Evolutionary conservation across 1,140 invertebrate species (phyloP).

Genomic region (Choristoneura fumiferana): DNA sequence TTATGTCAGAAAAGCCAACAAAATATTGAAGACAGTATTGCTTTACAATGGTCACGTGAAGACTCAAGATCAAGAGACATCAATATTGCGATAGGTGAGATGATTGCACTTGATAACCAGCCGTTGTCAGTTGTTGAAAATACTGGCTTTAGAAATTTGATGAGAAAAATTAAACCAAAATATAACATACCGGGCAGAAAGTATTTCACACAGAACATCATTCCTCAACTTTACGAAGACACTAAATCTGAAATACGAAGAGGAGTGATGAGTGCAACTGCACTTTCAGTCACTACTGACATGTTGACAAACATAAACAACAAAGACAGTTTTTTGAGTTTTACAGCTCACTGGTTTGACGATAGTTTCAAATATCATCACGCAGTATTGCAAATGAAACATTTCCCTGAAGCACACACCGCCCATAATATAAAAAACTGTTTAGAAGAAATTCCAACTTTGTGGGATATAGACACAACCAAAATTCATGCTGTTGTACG

Average conservation of each 20-base stretch:
- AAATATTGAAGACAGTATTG: conserved; percentile 31
- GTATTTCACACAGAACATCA: conserved; percentile 34
- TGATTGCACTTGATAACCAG: conserved; percentile 41
- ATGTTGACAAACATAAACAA: conserved; percentile 45
- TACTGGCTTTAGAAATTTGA: conserved; percentile 32
- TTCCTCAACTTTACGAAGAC: conserved; percentile 40
- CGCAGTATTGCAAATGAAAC: conserved; percentile 41
- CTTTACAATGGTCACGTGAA: conserved; percentile 29
- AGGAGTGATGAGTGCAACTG: conserved; percentile 34
- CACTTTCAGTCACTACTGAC: conserved; percentile 40
- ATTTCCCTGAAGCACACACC: conserved; percentile 36
- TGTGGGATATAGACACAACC: neutral
- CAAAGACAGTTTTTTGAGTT: conserved; percentile 41
- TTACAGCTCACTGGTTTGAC: conserved; percentile 45
- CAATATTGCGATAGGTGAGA: conserved; percentile 39
- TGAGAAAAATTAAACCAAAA: conserved; percentile 28
- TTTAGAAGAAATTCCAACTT: too few species aligned
- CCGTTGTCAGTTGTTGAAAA: conserved; percentile 37
- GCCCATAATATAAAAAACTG: conserved; percentile 37
- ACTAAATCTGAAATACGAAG: conserved; percentile 34
- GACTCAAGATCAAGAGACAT: conserved; percentile 36
- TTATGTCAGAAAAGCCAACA: neutral
- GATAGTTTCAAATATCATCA: conserved; percentile 36
- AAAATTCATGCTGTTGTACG: conserved; percentile 25
- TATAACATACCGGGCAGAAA: conserved; percentile 38